Percentiles rank a stretch among this genome's conserved stretches.
Conservation (phyloP, 2,888 invertebrate genomes). For the Thereva nobilitata region DNA sequence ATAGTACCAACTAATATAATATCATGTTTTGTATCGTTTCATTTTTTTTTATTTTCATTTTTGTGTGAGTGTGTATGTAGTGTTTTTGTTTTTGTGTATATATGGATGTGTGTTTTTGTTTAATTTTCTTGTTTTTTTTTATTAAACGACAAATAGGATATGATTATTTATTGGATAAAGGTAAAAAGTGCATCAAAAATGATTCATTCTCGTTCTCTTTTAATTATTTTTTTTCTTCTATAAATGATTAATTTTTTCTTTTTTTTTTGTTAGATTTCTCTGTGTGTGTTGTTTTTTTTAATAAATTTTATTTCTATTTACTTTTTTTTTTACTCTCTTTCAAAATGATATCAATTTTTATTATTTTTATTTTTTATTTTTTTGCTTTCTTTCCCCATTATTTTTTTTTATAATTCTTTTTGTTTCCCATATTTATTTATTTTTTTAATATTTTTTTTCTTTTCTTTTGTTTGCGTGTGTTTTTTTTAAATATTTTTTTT, state of each 20-base stretch:
- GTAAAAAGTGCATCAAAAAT: slow-evolving; percentile 29
- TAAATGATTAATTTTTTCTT: too few species aligned
- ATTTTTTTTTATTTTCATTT: too few species aligned
- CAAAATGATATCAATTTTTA: slow-evolving; percentile 6
- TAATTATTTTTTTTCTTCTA: slow-evolving; percentile 2
- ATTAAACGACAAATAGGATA: too few species aligned
- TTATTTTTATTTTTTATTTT: slow-evolving; percentile 8
- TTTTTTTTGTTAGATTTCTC: neutral
- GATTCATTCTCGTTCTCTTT: slow-evolving; percentile 11
- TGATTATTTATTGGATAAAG: slow-evolving; percentile 3
- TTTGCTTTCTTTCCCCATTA: slow-evolving; percentile 5
- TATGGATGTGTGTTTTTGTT: too few species aligned
- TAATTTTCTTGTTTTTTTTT: too few species aligned
- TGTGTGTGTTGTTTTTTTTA: slow-evolving; percentile 1
- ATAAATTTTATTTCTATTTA: neutral
- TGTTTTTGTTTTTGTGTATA: too few species aligned
- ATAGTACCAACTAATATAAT: neutral
- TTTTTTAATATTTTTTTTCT: slow-evolving; percentile 24
- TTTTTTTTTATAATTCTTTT: neutral
- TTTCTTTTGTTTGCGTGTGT: too few species aligned
- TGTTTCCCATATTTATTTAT: neutral
- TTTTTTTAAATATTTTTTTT: slow-evolving; percentile 14
- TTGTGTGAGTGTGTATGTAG: too few species aligned
- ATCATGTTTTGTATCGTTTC: too few species aligned
- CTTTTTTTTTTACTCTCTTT: neutral